Base-by-base conservation (phyloP, 1,140 invertebrate species). In the Ericerus pela region DNA sequence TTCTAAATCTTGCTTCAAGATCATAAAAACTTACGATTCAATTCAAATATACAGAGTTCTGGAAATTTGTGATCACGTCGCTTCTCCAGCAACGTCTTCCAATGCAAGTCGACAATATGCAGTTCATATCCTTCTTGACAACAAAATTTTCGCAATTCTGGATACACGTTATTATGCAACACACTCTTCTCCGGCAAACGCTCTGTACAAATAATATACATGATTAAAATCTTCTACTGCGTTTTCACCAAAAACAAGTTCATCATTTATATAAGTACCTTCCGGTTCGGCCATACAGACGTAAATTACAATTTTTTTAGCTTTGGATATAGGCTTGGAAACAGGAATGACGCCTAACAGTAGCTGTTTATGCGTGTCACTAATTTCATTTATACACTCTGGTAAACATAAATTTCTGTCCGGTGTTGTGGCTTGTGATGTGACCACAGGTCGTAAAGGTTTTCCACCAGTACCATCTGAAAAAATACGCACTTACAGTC, bases 1-100 rank as follows among this genome's bases (percentile, higher is more conserved):
- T n/a, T n/a, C n/a, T n/a, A n/a, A n/a, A n/a, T n/a, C n/a, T n/a
- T n/a, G n/a, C n/a, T n/a, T n/a, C n/a, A n/a, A n/a, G n/a, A n/a
- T n/a, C n/a, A n/a, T 41, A 41, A 20, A 27, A n/a, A 43, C 73
- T 72, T 68, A 80, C 80, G 75, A 31, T 78, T 75, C 4, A 86
- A 73, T 68, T 86, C 82, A 57, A 79, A 76, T 38, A 85, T 73
- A 62, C 82, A 84, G 37, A 85, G 75, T 63, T 83, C 79, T 0
- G 80, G 81, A 67, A 85, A 83, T 59, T 79, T 74, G 64, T 82
- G 80, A 66, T 81, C 78, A 31, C 79, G 69, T 60, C 80, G 76
- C 59, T 79, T 78, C 60, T 80, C 79, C 8, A 80, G 68, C 5
- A 76, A 72, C 1, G 78, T 79, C 57, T 79, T 75, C 79, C 80